Percentiles rank a stretch among this genome's conserved stretches.
Conservation (phyloP, 2,113 vertebrate genomes). For the Microcebus lehilahytsara region DNA sequence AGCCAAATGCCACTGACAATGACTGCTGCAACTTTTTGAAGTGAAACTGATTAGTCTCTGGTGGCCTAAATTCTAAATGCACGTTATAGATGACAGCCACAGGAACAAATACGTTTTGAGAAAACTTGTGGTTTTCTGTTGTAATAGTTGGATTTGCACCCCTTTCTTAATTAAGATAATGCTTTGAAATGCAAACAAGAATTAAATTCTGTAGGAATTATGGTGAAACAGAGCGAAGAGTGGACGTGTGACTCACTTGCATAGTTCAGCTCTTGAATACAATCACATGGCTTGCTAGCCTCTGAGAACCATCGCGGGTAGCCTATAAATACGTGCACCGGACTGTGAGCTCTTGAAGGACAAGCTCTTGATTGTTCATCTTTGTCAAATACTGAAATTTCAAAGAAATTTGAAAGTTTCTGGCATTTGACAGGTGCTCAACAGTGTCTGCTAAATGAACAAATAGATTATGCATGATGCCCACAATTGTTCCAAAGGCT, state of each 20-base stretch:
- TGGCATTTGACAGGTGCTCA: not conserved
- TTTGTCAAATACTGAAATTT: not conserved
- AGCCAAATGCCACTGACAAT: not conserved
- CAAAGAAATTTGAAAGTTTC: not conserved
- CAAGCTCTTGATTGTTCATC: not conserved
- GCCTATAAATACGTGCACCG: not conserved
- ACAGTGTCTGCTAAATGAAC: not conserved
- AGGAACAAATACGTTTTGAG: not conserved
- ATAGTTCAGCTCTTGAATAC: not conserved
- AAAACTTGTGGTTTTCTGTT: not conserved
- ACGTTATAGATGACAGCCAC: not conserved
- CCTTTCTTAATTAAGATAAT: conserved; percentile 22
- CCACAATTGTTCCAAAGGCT: not conserved
- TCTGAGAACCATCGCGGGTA: not conserved
- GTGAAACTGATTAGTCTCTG: not conserved
- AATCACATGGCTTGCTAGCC: not conserved
- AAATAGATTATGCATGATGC: not conserved
- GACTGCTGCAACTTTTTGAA: not conserved
- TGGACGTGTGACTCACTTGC: not conserved
- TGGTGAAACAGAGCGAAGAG: not conserved
- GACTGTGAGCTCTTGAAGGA: not conserved
- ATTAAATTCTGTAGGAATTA: not conserved
- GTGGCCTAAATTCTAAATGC: not conserved
- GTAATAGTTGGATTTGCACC: not conserved
- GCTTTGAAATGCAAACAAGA: not conserved